phyloP scores from a whole-genome alignment of 2,797 vertebrate species.

The Thalassophryne amazonica region DNA sequence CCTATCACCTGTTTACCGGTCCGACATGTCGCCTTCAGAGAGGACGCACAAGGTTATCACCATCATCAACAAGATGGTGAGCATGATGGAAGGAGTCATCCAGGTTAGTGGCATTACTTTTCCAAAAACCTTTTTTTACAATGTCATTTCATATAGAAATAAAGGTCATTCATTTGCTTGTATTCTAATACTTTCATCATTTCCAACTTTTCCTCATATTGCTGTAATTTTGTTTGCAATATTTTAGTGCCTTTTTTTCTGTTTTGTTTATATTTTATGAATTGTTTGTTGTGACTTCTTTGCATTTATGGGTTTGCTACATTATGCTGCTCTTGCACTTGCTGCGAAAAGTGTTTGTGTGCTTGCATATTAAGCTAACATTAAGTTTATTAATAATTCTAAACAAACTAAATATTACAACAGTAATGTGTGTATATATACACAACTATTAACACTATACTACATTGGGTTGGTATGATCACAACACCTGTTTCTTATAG shows the following conservation, averaged over 20 bases:
- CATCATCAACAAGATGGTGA: conserved; percentile 99
- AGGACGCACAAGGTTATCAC: conserved; percentile 94
- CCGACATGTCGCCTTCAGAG: conserved; percentile 89
- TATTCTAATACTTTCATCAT: no score
- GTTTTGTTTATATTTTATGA: background rate
- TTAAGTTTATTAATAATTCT: no score
- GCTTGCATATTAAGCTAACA: no score
- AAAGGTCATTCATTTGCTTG: background rate
- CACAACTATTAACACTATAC: no score
- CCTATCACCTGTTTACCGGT: conserved; percentile 88
- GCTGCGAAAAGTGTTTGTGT: no score
- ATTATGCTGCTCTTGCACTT: no score
- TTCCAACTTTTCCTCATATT: background rate
- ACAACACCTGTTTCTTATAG: no score
- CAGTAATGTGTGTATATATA: no score
- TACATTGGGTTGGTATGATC: no score
- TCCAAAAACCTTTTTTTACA: background rate
- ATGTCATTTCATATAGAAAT: background rate
- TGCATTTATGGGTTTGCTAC: no score
- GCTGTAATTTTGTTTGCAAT: background rate
- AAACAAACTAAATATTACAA: no score
- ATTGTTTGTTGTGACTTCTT: background rate
- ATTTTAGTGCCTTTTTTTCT: background rate
- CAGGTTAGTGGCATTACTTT: conserved; percentile 82
- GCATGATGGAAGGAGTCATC: conserved; percentile 99